Percentiles rank a stretch among this genome's conserved stretches.
Evolutionary conservation across 2,888 invertebrate species (phyloP).

Genomic region (Germaria angustata): DNA sequence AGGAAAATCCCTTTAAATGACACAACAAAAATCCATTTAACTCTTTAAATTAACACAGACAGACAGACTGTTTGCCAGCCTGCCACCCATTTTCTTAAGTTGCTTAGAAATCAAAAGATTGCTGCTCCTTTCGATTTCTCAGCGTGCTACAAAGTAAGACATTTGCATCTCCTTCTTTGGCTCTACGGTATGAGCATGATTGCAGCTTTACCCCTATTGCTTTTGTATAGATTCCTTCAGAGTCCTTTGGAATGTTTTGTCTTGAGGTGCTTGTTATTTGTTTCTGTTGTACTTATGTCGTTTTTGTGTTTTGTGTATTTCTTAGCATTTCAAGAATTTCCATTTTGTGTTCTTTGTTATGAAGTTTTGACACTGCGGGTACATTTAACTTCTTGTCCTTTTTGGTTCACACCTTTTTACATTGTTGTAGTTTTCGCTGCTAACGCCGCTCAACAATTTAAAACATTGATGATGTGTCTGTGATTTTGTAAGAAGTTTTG

Average conservation of each 20-base stretch:
- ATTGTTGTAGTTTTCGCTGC: slow-evolving; percentile 6
- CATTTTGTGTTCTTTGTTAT: slow-evolving; percentile 36
- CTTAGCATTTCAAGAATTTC: slow-evolving; percentile 19
- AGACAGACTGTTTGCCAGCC: background rate
- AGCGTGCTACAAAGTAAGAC: slow-evolving; percentile 22
- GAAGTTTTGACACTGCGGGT: slow-evolving; percentile 68
- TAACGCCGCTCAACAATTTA: slow-evolving; percentile 12
- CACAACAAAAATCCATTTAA: slow-evolving; percentile 65
- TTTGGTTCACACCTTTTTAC: slow-evolving; percentile 69
- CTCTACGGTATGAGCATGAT: background rate
- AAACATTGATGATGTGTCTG: background rate
- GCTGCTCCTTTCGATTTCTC: slow-evolving; percentile 36
- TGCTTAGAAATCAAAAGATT: background rate
- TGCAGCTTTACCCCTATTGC: slow-evolving; percentile 39
- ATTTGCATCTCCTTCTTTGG: slow-evolving; percentile 52
- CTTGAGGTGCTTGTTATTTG: slow-evolving; percentile 29
- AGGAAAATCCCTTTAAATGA: slow-evolving; percentile 67
- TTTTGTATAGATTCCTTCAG: background rate
- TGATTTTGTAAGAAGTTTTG: slow-evolving; percentile 14
- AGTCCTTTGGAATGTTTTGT: slow-evolving; percentile 29
- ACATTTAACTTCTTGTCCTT: slow-evolving; percentile 68
- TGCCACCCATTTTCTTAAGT: background rate
- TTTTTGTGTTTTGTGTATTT: background rate
- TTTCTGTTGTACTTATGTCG: slow-evolving; percentile 7
- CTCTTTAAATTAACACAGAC: slow-evolving; percentile 51